These are phyloP conservation scores for Perodicticus potto DNA, from an alignment of 2,797 vertebrate genomes.

Conservation along the genomic window DNA sequence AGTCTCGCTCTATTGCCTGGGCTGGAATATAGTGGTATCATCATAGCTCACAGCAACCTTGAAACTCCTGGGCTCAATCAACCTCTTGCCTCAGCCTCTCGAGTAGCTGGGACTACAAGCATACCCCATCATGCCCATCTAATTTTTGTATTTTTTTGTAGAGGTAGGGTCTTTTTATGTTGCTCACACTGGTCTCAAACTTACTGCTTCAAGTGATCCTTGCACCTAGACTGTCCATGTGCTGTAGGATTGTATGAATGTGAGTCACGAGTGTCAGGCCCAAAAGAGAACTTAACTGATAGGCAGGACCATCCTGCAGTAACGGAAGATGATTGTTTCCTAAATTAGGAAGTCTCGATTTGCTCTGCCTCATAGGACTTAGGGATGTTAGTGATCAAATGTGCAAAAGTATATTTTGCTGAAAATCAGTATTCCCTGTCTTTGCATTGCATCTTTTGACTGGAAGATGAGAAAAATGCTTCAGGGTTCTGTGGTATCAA, in stretches of 20 bases:
- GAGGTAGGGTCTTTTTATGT: not conserved
- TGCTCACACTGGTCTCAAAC: not conserved
- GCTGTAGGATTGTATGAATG: not conserved
- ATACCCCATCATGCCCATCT: not conserved
- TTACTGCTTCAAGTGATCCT: not conserved
- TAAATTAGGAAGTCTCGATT: not conserved
- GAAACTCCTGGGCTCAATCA: not conserved
- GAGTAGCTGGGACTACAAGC: not conserved
- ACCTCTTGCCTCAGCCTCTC: not conserved
- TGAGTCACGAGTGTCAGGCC: not conserved
- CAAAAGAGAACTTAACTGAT: slow-evolving; percentile 18
- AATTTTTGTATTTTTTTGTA: not conserved
- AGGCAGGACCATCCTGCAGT: not conserved
- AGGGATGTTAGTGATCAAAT: not conserved
- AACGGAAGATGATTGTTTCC: slow-evolving; percentile 3
- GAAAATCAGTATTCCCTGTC: not conserved
- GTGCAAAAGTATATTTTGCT: not conserved
- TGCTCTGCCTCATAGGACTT: not conserved
- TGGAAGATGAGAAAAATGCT: not conserved
- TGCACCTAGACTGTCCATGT: not conserved
- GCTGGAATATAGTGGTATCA: not conserved
- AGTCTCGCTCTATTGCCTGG: not conserved
- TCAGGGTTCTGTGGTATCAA: not conserved
- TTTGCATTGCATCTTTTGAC: not conserved
- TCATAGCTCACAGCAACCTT: not conserved